Evolutionary conservation across 2,888 invertebrate genomes (phyloP).

Genomic region (Melanostoma scalare): DNA sequence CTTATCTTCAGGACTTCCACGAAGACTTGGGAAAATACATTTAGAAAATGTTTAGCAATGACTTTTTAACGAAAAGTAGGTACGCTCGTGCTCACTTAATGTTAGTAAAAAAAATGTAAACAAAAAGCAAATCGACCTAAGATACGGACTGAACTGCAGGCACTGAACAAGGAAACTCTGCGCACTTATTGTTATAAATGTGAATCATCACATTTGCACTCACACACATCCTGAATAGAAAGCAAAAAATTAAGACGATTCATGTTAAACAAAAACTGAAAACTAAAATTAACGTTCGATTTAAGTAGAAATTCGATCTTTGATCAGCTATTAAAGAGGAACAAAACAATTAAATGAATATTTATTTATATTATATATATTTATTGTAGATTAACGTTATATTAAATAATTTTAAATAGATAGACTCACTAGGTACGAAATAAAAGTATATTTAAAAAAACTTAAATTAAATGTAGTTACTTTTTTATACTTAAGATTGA

Average conservation of each 20-base stretch:
- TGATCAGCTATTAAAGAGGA: constrained; percentile 43
- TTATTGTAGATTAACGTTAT: constrained; percentile 69
- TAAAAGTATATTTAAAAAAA: constrained; percentile 59
- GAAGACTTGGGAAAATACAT: constrained; percentile 86
- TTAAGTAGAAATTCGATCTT: constrained; percentile 35
- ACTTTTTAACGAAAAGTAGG: constrained; percentile 15
- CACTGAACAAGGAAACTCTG: constrained; percentile 60
- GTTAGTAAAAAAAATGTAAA: constrained; percentile 25
- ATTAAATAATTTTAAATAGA: constrained; percentile 59
- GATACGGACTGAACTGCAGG: constrained; percentile 56
- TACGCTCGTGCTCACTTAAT: constrained; percentile 20
- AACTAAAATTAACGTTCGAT: constrained; percentile 40
- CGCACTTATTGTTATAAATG: constrained; percentile 63
- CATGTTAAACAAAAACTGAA: background rate
- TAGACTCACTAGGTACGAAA: constrained; percentile 69
- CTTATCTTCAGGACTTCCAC: constrained; percentile 87
- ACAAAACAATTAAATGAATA: constrained; percentile 49
- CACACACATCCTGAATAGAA: constrained; percentile 35
- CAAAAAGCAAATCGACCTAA: constrained; percentile 18
- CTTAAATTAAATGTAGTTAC: constrained; percentile 69
- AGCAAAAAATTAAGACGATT: constrained; percentile 27
- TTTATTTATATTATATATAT: constrained; percentile 48
- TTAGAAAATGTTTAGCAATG: constrained; percentile 77
- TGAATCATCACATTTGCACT: constrained; percentile 76
- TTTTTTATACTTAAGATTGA: constrained; percentile 71